A percentile compares a stretch with the other conserved stretches of the same genome.
These are phyloP conservation scores for Lordiphosa andalusiaca DNA, from an alignment of 2,888 invertebrate species.

Conservation along the genomic window DNA sequence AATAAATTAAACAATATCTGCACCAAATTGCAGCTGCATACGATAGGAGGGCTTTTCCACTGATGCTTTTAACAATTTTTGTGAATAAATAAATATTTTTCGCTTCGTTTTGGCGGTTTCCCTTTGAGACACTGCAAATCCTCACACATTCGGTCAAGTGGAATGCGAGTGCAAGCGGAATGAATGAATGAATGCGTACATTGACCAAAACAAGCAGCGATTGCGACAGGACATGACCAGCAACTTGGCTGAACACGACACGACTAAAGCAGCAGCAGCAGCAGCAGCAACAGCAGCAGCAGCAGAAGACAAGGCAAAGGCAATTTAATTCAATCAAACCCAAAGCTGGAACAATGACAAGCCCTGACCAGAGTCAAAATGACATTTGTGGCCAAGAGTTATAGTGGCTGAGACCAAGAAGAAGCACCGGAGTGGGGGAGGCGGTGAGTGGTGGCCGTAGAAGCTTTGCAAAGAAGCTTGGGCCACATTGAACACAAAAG, in stretches of 20 bases:
- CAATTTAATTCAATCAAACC: constrained; percentile 73
- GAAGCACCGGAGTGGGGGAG: too few species aligned
- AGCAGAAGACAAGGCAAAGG: constrained; percentile 40
- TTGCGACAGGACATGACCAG: constrained; percentile 27
- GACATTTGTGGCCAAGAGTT: constrained; percentile 5
- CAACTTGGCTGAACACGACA: constrained; percentile 25
- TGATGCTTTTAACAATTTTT: constrained; percentile 45
- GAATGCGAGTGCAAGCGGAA: constrained; percentile 28
- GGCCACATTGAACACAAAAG: too few species aligned
- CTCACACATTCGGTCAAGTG: constrained; percentile 56
- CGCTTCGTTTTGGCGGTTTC: too few species aligned
- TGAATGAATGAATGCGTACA: constrained; percentile 54
- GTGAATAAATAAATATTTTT: too few species aligned
- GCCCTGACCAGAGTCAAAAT: constrained; percentile 24
- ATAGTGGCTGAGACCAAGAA: neutral
- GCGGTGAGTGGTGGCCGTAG: too few species aligned
- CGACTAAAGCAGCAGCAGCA: constrained; percentile 18
- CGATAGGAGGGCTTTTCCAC: constrained; percentile 53
- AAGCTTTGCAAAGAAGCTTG: too few species aligned
- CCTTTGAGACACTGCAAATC: constrained; percentile 25
- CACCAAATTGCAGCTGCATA: constrained; percentile 72
- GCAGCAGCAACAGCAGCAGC: constrained; percentile 14
- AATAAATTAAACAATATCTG: constrained; percentile 74
- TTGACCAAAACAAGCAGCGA: constrained; percentile 36
- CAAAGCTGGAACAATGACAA: constrained; percentile 56